phyloP scores from a whole-genome alignment of 64 coral and sea anemone genomes.

The Montipora efflorescens region DNA sequence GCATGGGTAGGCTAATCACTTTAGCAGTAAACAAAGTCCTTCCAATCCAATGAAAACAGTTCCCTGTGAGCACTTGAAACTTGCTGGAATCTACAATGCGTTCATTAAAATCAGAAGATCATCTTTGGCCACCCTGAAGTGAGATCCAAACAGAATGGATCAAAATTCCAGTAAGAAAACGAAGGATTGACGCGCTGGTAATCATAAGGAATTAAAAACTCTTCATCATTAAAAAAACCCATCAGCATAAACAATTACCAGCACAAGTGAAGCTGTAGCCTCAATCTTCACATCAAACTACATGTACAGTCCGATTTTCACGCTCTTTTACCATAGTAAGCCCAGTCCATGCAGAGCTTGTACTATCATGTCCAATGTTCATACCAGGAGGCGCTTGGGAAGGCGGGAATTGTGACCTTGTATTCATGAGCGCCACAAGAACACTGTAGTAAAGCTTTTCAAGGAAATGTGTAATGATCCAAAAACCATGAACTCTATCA shows the following conservation, averaged over 20 bases:
- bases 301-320: no score
- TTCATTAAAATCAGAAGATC: slow-evolving; percentile 16
- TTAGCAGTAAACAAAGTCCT: not conserved
- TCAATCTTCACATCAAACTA: no score
- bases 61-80: slow-evolving; percentile 26
- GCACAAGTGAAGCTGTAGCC: not conserved
- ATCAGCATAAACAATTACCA: slow-evolving; percentile 33
- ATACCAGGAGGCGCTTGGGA: no score
- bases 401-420: no score
- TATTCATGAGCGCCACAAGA: no score
- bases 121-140: not conserved
- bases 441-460: no score
- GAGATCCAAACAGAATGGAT: not conserved
- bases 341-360: not conserved
- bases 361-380: no score
- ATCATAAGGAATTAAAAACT: slow-evolving; percentile 24
- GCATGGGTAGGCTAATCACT: not conserved
- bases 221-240: slow-evolving; percentile 40
- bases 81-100: slow-evolving; percentile 25
- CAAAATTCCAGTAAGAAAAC: not conserved
- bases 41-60: not conserved
- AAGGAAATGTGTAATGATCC: no score
- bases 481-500: no score
- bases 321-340: not conserved
- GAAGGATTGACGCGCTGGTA: slow-evolving; percentile 14